Evolutionary conservation across 37 sponge, comb jelly and placozoan genomes (phyloP).

Genomic region (Cliona cf. orientalis): DNA sequence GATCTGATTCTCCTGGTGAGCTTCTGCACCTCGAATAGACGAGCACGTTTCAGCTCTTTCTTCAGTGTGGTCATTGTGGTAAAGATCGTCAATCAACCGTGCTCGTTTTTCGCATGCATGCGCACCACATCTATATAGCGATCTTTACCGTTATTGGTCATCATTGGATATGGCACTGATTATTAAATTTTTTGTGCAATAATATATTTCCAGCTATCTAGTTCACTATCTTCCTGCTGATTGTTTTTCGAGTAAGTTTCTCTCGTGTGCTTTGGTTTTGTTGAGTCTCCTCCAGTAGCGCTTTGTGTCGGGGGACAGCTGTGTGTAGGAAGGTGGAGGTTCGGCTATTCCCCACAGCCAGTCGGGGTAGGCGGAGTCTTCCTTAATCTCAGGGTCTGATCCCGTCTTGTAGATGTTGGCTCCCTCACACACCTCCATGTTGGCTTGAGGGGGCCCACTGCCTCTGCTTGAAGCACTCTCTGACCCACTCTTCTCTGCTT

Average conservation of each 20-base stretch:
- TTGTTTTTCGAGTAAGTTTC: conserved; percentile 11
- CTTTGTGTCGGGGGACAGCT: conserved; percentile 28
- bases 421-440: conserved; percentile 58
- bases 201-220: no score
- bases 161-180: no score
- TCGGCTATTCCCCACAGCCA: conserved; percentile 78
- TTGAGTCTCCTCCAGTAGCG: conserved; percentile 36
- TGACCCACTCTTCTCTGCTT: not conserved
- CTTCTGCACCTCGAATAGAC: conserved; percentile 47
- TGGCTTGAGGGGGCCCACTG: not conserved
- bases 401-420: conserved; percentile 69
- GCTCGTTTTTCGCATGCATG: no score
- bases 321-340: not conserved
- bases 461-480: not conserved
- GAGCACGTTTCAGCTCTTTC: conserved; percentile 48
- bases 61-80: conserved; percentile 39
- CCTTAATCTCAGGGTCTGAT: conserved; percentile 62
- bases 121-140: no score
- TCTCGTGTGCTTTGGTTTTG: conserved; percentile 31
- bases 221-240: no score
- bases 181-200: no score
- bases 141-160: no score
- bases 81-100: no score
- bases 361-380: conserved; percentile 72
- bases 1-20: conserved; percentile 16